Evolutionary conservation across 2,797 vertebrate species (phyloP).

Genomic region (Uromys caudimaculatus): DNA sequence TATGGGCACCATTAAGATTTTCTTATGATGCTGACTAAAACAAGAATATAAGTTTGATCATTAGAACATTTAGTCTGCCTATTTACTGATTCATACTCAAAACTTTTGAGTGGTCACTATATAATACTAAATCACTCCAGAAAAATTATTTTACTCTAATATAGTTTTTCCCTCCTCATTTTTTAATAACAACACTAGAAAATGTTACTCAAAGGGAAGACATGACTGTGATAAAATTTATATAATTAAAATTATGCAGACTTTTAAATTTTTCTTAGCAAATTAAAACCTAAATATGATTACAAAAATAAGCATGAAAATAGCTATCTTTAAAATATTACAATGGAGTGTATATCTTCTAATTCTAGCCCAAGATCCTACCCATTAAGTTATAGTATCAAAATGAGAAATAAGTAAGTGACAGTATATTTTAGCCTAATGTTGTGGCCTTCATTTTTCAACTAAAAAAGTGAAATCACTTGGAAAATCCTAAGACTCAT

Average conservation of each 20-base stretch:
- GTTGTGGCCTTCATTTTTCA: background rate
- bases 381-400: constrained; percentile 36
- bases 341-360: background rate
- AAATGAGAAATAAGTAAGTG: constrained; percentile 16
- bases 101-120: background rate
- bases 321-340: constrained; percentile 19
- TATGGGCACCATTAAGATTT: background rate
- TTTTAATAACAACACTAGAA: constrained; percentile 10
- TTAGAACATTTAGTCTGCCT: constrained; percentile 8
- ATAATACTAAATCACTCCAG: constrained; percentile 10
- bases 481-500: background rate
- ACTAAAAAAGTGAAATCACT: background rate
- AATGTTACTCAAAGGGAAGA: background rate
- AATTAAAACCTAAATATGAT: constrained; percentile 24
- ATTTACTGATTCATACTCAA: constrained; percentile 20
- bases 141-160: background rate
- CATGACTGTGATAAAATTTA: background rate
- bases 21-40: background rate
- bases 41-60: constrained; percentile 20
- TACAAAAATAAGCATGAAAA: constrained; percentile 45
- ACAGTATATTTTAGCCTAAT: background rate
- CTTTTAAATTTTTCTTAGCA: constrained; percentile 30
- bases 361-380: background rate
- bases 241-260: constrained; percentile 40
- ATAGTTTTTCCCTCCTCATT: constrained; percentile 23